phyloP scores from a whole-genome alignment of 2,113 vertebrate genomes.

The Notothenia coriiceps region DNA sequence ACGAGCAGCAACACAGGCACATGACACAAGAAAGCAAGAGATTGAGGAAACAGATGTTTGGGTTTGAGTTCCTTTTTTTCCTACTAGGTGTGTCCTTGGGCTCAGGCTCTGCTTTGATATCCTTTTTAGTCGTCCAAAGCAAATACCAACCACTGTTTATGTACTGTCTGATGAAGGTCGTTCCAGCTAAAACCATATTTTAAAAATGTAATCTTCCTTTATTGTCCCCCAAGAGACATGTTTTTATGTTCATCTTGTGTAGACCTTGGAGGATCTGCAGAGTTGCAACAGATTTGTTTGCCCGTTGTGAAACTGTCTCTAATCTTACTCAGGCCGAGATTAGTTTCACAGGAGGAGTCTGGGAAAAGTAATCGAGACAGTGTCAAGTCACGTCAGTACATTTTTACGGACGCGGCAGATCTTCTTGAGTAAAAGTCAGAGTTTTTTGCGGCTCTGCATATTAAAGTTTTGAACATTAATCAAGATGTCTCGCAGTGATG shows the following conservation, averaged over 20 bases:
- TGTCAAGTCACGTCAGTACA: conserved; percentile 30
- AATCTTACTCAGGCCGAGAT: conserved; percentile 32
- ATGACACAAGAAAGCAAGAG: conserved; percentile 19
- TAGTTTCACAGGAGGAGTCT: conserved; percentile 35
- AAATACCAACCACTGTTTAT: neutral
- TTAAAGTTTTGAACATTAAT: neutral
- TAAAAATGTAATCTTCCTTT: neutral
- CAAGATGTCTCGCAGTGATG: neutral
- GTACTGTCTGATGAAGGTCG: conserved; percentile 1
- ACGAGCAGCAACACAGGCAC: conserved; percentile 27
- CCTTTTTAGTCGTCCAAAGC: neutral
- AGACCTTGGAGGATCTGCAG: neutral
- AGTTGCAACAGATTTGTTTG: neutral
- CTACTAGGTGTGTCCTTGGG: neutral
- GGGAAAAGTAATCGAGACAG: conserved; percentile 52
- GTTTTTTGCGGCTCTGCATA: conserved; percentile 8
- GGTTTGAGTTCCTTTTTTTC: neutral
- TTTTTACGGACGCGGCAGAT: conserved; percentile 16
- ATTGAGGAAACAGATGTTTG: neutral
- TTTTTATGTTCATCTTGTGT: neutral
- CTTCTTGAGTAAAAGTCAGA: neutral
- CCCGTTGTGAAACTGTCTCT: conserved; percentile 27
- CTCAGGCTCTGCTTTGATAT: neutral
- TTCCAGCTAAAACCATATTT: neutral
- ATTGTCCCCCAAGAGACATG: neutral